A percentile compares a stretch with the other conserved stretches of the same genome.
Conservation (phyloP, 2,797 vertebrate species). For the Neosilurus mollespiculum region DNA sequence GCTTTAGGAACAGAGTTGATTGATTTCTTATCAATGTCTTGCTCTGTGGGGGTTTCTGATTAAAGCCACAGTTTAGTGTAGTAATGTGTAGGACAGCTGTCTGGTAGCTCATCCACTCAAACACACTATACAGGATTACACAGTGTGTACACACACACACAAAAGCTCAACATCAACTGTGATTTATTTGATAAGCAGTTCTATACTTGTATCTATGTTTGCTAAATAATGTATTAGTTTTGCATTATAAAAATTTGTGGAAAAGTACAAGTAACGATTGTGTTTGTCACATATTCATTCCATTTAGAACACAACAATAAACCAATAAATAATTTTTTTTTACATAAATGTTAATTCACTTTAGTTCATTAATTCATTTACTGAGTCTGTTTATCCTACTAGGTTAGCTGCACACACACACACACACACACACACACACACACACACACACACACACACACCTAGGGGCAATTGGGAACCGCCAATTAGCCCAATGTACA, state of each 20-base stretch:
- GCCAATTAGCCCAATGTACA: too few relatives aligned
- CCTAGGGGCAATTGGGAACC: too few relatives aligned
- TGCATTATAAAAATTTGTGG: not conserved
- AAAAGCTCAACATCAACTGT: not conserved
- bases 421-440: too few relatives aligned
- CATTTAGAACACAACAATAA: not conserved
- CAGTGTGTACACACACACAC: not conserved
- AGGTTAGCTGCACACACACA: too few relatives aligned
- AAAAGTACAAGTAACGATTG: not conserved
- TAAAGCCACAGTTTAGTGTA: conserved; percentile 20
- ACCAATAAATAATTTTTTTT: not conserved
- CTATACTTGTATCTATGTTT: not conserved
- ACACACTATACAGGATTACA: not conserved
- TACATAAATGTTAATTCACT: too few relatives aligned
- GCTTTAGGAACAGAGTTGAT: conserved; percentile 17
- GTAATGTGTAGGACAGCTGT: conserved; percentile 1
- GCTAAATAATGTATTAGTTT: not conserved
- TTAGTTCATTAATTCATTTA: too few relatives aligned
- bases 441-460: too few relatives aligned
- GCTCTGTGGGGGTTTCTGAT: conserved; percentile 17
- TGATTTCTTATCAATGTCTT: conserved; percentile 35
- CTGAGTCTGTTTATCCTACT: too few relatives aligned
- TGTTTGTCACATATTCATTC: not conserved
- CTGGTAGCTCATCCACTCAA: conserved; percentile 15
- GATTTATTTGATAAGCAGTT: not conserved